Evolutionary conservation across 2,113 vertebrate genomes (phyloP).

Genomic region (Eulemur rufifrons): DNA sequence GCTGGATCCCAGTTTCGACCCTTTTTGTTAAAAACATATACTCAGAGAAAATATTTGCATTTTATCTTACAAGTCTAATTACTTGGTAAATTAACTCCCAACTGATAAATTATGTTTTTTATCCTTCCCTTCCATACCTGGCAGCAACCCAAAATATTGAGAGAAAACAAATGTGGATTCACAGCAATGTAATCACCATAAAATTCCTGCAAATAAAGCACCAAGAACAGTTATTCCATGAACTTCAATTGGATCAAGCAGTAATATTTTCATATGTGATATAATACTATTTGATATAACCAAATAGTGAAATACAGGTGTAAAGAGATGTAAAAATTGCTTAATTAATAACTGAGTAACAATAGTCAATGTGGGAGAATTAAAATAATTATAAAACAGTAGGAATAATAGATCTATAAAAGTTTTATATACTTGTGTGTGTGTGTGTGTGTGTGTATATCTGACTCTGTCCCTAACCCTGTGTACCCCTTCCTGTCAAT

Average conservation of each 20-base stretch:
- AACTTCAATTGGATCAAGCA: background rate
- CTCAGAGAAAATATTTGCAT: background rate
- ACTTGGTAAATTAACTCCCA: background rate
- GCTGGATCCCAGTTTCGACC: conserved; percentile 92
- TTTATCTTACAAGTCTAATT: background rate
- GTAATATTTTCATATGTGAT: background rate
- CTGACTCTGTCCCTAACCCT: background rate
- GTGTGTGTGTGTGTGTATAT: no score
- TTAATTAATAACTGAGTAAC: conserved; percentile 20
- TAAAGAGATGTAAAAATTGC: background rate
- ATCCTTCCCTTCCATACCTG: conserved; percentile 84
- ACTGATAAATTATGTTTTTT: background rate
- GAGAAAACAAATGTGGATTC: conserved; percentile 97
- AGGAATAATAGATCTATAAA: background rate
- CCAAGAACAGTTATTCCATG: background rate
- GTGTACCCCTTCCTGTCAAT: background rate
- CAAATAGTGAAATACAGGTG: background rate
- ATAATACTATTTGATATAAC: background rate
- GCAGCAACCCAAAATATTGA: conserved; percentile 94
- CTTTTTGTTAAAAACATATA: conserved; percentile 78
- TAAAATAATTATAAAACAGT: conserved; percentile 20
- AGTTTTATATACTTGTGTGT: no score
- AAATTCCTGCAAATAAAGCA: conserved; percentile 90
- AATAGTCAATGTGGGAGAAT: background rate
- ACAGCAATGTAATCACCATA: conserved; percentile 98